Base-by-base conservation (phyloP, 37 sponge, comb jelly and placozoan species). In the Petrosia ficiformis region DNA sequence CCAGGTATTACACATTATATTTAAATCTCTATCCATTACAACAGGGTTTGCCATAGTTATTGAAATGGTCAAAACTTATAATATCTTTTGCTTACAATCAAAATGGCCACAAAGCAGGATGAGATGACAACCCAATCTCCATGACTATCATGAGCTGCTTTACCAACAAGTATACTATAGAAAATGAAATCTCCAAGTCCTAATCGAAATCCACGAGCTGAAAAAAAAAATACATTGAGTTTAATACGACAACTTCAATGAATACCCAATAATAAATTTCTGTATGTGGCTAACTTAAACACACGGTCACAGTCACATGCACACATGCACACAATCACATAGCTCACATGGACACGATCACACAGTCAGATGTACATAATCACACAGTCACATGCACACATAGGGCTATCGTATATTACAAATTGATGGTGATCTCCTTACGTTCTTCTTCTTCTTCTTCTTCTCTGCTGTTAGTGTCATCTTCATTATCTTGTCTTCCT, bases 181-280 rank as follows among this genome's bases (percentile, higher is more conserved):
- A 98, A 98, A 44, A 98, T 98, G 86, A 98, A 98, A 76, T 98
- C 99, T 21, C 99, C 99, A 29, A 98, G 82, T 22, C 96, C 99
- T 14, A 98, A 91, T 70, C 92, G 89, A 59, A 90, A 93, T 6
- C 99, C 99, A 59, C 90, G 76, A 35, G 75, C 96, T 92, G 68
- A 34, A 36, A 63, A 37, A 25, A 52, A 63, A 66, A n/a, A n/a
- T n/a, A n/a, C n/a, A n/a, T n/a, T n/a, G n/a, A n/a, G n/a, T 30
- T 43, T 19, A 70, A 30, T 5, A 11, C 33, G 4, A 42, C 32
- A 39, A 70, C 41, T 29, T 14, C 19, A 42, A 29, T 66, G 26
- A 70, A 19, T 29, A 70, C 37, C 11, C 33, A 54, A 22, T 22
- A 54, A 54, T 19, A 24, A 24, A 22, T 19, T 54, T 19, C 57